These are phyloP conservation scores for Petrophora chlorosata DNA, from an alignment of 2,888 invertebrate species.

Conservation along the genomic window DNA sequence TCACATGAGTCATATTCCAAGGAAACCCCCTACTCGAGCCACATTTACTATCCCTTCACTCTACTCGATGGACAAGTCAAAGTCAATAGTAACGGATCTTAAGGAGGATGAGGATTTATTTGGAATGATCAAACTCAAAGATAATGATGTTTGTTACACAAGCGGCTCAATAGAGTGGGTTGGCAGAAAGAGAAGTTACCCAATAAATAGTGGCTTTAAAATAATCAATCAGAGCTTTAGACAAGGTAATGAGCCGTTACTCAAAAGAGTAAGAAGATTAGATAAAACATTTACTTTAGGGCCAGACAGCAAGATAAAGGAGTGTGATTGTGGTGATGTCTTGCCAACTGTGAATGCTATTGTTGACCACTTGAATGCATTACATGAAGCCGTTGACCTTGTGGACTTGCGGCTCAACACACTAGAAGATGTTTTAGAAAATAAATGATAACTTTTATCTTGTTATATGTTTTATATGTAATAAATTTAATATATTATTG, in stretches of 20 bases:
- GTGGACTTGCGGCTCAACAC: constrained; percentile 81
- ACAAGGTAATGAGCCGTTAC: constrained; percentile 45
- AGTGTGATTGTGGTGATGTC: constrained; percentile 74
- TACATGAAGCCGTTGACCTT: constrained; percentile 81
- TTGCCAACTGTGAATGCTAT: constrained; percentile 79
- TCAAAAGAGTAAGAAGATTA: constrained; percentile 54
- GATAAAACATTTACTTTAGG: constrained; percentile 49
- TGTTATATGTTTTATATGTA: too few relatives aligned
- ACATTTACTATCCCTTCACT: constrained; percentile 65
- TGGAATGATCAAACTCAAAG: constrained; percentile 73
- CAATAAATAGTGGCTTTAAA: constrained; percentile 76
- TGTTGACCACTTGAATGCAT: constrained; percentile 81
- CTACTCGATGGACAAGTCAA: constrained; percentile 47
- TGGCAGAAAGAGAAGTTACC: constrained; percentile 70
- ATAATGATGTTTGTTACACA: constrained; percentile 77
- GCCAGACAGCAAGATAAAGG: constrained; percentile 48
- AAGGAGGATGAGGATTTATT: constrained; percentile 55
- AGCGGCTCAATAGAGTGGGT: constrained; percentile 79
- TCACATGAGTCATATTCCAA: constrained; percentile 69
- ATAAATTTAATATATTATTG: too few relatives aligned
- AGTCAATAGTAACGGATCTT: constrained; percentile 40
- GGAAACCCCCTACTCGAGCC: constrained; percentile 62
- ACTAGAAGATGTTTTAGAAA: constrained; percentile 71
- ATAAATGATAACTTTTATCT: constrained; percentile 11
- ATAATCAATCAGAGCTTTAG: constrained; percentile 52